A percentile compares a stretch with the other conserved stretches of the same genome.
Evolutionary conservation across 2,113 vertebrate species (phyloP).

Genomic region (Danio rerio): DNA sequence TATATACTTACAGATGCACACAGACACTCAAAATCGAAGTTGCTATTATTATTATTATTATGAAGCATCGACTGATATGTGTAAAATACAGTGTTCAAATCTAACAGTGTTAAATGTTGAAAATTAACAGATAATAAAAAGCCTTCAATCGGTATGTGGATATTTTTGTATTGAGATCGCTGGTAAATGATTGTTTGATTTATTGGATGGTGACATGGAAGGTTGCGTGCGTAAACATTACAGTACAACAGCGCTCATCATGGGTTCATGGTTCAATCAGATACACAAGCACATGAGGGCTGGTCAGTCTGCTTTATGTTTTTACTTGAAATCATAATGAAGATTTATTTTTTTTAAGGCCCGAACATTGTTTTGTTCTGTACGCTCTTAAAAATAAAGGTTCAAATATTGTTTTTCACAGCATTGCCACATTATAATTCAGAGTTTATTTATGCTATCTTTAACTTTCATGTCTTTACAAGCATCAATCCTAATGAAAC

Average conservation of each 20-base stretch:
- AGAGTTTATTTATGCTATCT: too few relatives aligned
- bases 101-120: not conserved
- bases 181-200: constrained; percentile 38
- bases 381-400: too few relatives aligned
- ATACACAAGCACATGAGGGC: constrained; percentile 6
- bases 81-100: not conserved
- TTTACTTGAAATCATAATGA: not conserved
- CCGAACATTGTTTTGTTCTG: not conserved
- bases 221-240: not conserved
- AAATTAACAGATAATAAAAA: constrained; percentile 27
- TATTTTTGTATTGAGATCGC: not conserved
- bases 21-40: not conserved
- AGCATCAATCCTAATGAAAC: too few relatives aligned
- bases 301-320: not conserved
- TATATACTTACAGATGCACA: not conserved
- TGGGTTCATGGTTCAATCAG: not conserved
- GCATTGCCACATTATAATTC: too few relatives aligned
- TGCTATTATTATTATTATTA: too few relatives aligned
- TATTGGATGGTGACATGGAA: constrained; percentile 31
- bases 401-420: too few relatives aligned
- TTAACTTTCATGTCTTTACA: too few relatives aligned
- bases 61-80: too few relatives aligned
- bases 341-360: not conserved
- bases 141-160: not conserved
- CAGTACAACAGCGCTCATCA: constrained; percentile 11